phyloP scores from a whole-genome alignment of 2,797 vertebrate species.

The Erethizon dorsatum region DNA sequence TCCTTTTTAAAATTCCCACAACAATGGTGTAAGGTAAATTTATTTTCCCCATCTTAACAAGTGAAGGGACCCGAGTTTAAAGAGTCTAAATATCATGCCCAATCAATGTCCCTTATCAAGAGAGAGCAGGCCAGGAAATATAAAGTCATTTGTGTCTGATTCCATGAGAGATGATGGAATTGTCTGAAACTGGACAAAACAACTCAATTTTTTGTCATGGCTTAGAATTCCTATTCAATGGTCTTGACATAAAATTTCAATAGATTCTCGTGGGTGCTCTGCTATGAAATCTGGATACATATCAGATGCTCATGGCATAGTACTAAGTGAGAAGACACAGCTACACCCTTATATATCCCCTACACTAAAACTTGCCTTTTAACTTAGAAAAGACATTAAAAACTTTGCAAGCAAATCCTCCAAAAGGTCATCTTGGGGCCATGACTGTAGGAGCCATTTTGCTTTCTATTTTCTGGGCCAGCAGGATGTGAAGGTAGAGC shows the following conservation, averaged over 20 bases:
- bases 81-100: conserved; percentile 24
- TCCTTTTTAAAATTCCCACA: conserved; percentile 7
- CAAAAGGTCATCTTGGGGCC: background rate
- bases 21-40: background rate
- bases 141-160: conserved; percentile 5
- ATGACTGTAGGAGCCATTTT: background rate
- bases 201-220: conserved; percentile 15
- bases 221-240: conserved; percentile 43
- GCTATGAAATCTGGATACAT: conserved; percentile 13
- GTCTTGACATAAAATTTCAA: conserved; percentile 56
- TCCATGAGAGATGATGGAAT: conserved; percentile 40
- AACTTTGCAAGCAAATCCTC: conserved; percentile 39
- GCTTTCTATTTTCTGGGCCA: conserved; percentile 2
- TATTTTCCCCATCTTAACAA: conserved; percentile 28
- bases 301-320: conserved; percentile 35
- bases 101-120: conserved; percentile 18
- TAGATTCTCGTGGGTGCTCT: background rate
- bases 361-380: conserved; percentile 18
- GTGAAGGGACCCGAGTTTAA: background rate
- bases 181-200: conserved; percentile 34
- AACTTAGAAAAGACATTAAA: conserved; percentile 36
- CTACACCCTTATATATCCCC: background rate
- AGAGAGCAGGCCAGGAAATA: background rate
- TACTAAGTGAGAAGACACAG: background rate
- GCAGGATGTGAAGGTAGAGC: background rate